Percentiles rank a stretch among this genome's conserved stretches.
phyloP scores from a whole-genome alignment of 1,140 invertebrate genomes.

The Sarcophaga peregrina region DNA sequence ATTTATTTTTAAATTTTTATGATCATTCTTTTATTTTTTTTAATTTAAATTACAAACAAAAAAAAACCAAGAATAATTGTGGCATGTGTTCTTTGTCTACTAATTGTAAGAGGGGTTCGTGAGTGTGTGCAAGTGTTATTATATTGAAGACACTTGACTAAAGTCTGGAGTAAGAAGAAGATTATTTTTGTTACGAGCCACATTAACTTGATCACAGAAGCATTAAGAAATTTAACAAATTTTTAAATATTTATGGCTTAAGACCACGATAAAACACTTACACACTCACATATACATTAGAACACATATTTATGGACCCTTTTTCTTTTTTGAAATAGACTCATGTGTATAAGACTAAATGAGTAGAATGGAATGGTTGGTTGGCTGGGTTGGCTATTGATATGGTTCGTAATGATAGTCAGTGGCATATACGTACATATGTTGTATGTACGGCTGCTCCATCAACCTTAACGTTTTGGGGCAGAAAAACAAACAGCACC shows the following conservation, averaged over 20 bases:
- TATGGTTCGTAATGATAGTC: not conserved
- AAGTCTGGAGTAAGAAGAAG: not conserved
- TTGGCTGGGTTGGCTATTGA: not conserved
- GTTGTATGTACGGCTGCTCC: not conserved
- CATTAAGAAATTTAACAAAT: slow-evolving; percentile 11
- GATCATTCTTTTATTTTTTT: not conserved
- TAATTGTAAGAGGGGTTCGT: not conserved
- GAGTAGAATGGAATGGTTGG: not conserved
- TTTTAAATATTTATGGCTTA: slow-evolving; percentile 12
- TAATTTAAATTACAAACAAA: not conserved
- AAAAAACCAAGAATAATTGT: not conserved
- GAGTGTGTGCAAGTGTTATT: not conserved
- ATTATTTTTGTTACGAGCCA: not conserved
- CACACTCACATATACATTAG: not conserved
- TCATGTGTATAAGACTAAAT: not conserved
- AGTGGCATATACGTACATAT: not conserved
- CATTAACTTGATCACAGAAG: slow-evolving; percentile 14
- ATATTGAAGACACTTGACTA: not conserved
- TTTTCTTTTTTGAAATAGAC: too few relatives aligned
- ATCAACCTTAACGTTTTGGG: not conserved
- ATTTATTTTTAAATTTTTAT: not conserved
- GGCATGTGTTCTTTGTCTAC: not conserved
- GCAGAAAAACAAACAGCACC: not conserved
- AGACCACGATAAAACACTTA: not conserved
- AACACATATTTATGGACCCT: not conserved